Conservation (phyloP, 2,113 vertebrate species). For the Rhinoptilus africanus region DNA sequence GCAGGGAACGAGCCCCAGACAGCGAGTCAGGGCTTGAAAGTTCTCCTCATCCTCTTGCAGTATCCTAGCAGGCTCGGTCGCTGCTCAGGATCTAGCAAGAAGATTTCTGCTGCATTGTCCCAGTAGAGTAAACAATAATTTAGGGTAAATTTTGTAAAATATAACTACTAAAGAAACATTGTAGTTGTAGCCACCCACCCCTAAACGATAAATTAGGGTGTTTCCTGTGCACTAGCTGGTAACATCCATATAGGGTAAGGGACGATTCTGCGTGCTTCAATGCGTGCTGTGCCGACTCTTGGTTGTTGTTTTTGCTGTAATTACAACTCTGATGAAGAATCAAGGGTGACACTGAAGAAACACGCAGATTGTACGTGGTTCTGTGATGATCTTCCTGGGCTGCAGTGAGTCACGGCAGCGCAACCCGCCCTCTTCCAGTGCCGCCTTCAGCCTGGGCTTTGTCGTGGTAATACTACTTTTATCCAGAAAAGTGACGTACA, state of each 20-base stretch:
- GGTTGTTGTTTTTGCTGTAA: background rate
- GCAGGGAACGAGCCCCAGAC: accelerated
- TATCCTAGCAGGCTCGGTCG: background rate
- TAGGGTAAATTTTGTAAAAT: background rate
- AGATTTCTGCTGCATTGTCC: background rate
- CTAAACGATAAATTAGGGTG: background rate
- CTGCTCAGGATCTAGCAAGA: background rate
- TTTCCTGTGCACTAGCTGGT: background rate
- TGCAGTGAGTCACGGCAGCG: background rate
- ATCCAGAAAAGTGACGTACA: accelerated
- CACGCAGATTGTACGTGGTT: background rate
- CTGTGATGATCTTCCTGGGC: background rate
- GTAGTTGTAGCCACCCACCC: background rate
- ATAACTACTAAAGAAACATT: background rate
- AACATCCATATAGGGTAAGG: background rate
- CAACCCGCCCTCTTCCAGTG: background rate
- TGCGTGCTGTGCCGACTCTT: background rate
- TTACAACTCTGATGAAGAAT: background rate
- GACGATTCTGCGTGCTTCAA: background rate
- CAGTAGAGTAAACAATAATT: background rate
- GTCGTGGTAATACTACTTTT: background rate
- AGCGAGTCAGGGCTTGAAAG: background rate
- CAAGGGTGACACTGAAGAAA: background rate
- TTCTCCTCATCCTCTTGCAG: background rate
- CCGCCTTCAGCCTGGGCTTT: background rate